Base-by-base conservation (phyloP, 2,888 invertebrate species). In the Hetaerina titia region DNA sequence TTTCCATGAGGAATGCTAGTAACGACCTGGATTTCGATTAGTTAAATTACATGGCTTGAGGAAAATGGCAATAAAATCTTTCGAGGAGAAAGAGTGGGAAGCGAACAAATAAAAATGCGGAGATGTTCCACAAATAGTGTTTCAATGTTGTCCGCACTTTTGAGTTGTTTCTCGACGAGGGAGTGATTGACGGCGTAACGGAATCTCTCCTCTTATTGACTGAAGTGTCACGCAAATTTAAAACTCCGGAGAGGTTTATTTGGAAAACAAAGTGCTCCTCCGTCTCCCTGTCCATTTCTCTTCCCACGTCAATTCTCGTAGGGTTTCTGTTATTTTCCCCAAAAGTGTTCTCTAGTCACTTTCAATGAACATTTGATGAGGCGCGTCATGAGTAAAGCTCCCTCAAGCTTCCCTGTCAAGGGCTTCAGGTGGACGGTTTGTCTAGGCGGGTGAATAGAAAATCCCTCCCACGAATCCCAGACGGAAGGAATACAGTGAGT, bases 321-420 rank as follows among this genome's bases (percentile, higher is more conserved):
- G 31, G 81, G 81, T 81, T 81, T 81, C 81, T 81, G 81, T 81
- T 45, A 45, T 45, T 45, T 81, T 81, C 11, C 81, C 8, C 25
- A 25, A 31, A 81, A 81, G 81, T 81, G 81, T 81, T 25, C 25
- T 81, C 13, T 11, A 81, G 81, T 81, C 81, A 81, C 81, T 81
- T 81, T 81, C 81, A 81, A 81, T 81, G 81, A 81, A 31, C 15
- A 81, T 81, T 81, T 81, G 81, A 81, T 81, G 81, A 81, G 81
- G 81, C 15, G 81, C 11, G 69, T n/a, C n/a, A 9, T 13, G 13
- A 31, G 81, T 9, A 31, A 81, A 81, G 81, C 81, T 81, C 31
- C 2, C 81, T 31, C 81, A 5, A 6, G 31, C 25, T 25, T 74
- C 13, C 81, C 81, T 22, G 81, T 81, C 81, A 81, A 9, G 45